Percentiles rank a stretch among this genome's conserved stretches.
These are phyloP conservation scores for Clarias pachynema DNA, from an alignment of 2,797 vertebrate genomes.

Conservation along the genomic window DNA sequence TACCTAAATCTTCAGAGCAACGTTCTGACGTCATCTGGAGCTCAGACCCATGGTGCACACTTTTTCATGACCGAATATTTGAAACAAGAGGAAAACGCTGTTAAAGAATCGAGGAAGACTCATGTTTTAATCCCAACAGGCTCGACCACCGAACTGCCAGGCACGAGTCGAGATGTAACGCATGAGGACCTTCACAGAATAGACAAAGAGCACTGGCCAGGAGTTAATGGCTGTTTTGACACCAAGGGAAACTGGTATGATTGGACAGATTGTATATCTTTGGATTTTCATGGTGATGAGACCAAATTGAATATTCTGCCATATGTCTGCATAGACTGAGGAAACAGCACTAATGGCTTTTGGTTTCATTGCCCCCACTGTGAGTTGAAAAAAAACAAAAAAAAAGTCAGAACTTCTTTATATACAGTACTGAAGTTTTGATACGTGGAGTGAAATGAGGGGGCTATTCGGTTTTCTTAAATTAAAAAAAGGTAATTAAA, in stretches of 20 bases:
- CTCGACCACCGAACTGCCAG: slow-evolving; percentile 80
- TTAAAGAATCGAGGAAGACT: slow-evolving; percentile 80
- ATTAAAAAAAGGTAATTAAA: slow-evolving; percentile 69
- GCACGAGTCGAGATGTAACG: slow-evolving; percentile 84
- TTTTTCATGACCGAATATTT: slow-evolving; percentile 98
- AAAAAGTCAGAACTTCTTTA: slow-evolving; percentile 53
- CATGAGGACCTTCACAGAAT: slow-evolving; percentile 84
- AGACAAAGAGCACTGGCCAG: slow-evolving; percentile 85
- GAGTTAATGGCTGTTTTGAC: slow-evolving; percentile 96
- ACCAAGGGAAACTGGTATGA: slow-evolving; percentile 96
- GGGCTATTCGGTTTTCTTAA: slow-evolving; percentile 75
- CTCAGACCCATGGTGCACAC: slow-evolving; percentile 92
- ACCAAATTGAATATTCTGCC: slow-evolving; percentile 97
- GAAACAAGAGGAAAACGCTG: slow-evolving; percentile 91
- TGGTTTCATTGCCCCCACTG: slow-evolving; percentile 67
- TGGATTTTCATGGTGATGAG: slow-evolving; percentile 95
- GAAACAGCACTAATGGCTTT: slow-evolving; percentile 62
- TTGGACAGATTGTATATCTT: slow-evolving; percentile 98
- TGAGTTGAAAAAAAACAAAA: slow-evolving; percentile 64
- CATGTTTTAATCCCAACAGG: slow-evolving; percentile 86
- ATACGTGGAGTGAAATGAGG: slow-evolving; percentile 62
- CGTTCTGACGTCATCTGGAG: slow-evolving; percentile 93
- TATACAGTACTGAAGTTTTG: slow-evolving; percentile 67
- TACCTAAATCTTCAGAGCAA: slow-evolving; percentile 98
- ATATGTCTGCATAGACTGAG: slow-evolving; percentile 98